Conservation (phyloP, 2,797 vertebrate genomes). For the Epinephelus awoara region DNA sequence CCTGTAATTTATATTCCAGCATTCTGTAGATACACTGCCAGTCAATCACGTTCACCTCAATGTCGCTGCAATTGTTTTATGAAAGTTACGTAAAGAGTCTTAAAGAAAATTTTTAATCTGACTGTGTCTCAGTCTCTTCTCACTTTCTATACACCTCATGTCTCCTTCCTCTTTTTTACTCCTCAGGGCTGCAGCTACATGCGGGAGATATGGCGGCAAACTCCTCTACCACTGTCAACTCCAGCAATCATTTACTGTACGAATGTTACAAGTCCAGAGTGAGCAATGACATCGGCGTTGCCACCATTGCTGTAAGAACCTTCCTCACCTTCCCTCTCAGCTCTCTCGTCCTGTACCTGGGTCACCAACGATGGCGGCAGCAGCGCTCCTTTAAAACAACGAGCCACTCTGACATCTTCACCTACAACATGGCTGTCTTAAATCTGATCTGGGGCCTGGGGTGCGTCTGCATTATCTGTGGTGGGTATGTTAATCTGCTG, state of each 20-base stretch:
- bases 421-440: slow-evolving; percentile 16
- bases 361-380: not conserved
- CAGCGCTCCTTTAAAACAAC: not conserved
- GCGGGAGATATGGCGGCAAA: not conserved
- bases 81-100: too few species aligned
- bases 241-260: rapidly evolving
- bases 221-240: not conserved
- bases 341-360: slow-evolving; percentile 5
- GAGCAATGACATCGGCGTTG: rapidly evolving
- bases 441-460: not conserved
- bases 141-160: too few species aligned
- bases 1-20: too few species aligned
- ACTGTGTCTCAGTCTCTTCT: too few species aligned
- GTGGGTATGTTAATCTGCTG: rapidly evolving
- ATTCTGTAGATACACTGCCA: too few species aligned
- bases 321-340: not conserved
- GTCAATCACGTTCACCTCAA: too few species aligned
- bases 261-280: rapidly evolving
- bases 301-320: rapidly evolving
- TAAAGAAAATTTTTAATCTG: too few species aligned
- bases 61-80: too few species aligned
- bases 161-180: not conserved
- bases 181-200: not conserved
- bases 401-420: slow-evolving; percentile 25
- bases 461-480: rapidly evolving